Evolutionary conservation across 2,888 invertebrate genomes (phyloP).

Genomic region (Drosophila tripunctata): DNA sequence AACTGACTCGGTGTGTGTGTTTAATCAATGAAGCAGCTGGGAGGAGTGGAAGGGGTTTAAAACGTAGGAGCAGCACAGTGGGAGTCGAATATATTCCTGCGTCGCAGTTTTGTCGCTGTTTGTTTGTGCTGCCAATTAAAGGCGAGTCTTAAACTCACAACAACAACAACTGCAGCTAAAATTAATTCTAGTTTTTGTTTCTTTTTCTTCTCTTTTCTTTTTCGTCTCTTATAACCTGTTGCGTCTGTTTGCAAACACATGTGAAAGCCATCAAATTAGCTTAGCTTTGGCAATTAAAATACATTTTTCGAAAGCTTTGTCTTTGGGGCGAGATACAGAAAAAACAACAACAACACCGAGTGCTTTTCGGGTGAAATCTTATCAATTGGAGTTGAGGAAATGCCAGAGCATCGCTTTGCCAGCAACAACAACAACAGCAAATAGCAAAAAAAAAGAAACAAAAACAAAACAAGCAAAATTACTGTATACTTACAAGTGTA

Average conservation of each 20-base stretch:
- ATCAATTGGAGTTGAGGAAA: constrained; percentile 49
- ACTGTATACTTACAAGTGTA: no score
- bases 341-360: neutral
- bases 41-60: neutral
- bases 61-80: neutral
- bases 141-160: constrained; percentile 12
- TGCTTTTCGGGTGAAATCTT: constrained; percentile 64
- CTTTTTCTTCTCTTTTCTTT: neutral
- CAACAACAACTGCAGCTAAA: constrained; percentile 3
- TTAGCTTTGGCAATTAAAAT: constrained; percentile 43
- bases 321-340: constrained; percentile 44
- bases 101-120: constrained; percentile 26
- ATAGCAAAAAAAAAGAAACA: neutral
- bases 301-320: constrained; percentile 60
- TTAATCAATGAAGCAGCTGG: constrained; percentile 38
- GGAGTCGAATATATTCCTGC: constrained; percentile 6
- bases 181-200: neutral
- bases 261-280: constrained; percentile 45
- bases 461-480: no score
- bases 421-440: constrained; percentile 12
- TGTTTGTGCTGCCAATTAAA: constrained; percentile 58
- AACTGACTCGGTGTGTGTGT: constrained; percentile 28
- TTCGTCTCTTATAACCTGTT: constrained; percentile 40
- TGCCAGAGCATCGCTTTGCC: constrained; percentile 25
- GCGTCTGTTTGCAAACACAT: constrained; percentile 13